Evolutionary conservation across 2,797 vertebrate genomes (phyloP), one percentile per base, ranked within the genome.

Genomic region (Fringilla coelebs): DNA sequence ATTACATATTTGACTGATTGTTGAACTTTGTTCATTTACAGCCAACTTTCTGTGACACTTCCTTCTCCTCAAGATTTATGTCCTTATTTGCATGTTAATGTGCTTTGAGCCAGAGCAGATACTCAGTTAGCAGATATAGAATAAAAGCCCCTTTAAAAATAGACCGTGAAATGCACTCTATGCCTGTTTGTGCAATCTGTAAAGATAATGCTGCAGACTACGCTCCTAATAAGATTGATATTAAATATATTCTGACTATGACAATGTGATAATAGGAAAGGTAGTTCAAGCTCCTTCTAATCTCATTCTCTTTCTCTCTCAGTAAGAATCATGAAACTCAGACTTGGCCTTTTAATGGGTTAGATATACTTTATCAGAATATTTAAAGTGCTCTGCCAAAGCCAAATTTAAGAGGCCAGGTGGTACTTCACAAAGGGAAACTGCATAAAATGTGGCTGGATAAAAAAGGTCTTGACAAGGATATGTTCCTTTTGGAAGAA

Each of bases 361-460:
- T 85, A 83, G 11, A 11, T 51, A 79, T 48, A 85, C 36, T 46
- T 92, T 85, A 68, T 89, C 72, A 87, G 91, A 95, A 89, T 89
- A 96, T 86, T 92, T 72, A 68, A 94, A 93, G 32, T 60, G 92
- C 19, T 88, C 62, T 90, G 74, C 17, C 72, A 96, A 96, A 87
- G 88, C 16, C 57, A 60, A 63, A 89, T 91, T 83, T 75, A 88
- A 93, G 66, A 86, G 58, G 20, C 34, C 46, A 71, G 41, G 76
- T 91, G 61, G 66, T 34, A 91, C 77, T 74, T 89, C 88, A 71
- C 70, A 54, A 88, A 90, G 77, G 90, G 32, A 80, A 93, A 86
- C 43, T 18, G 57, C 61, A 80, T 45, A 63, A 85, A 94, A 72
- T 4, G 8, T 52, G 85, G 49, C 80, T 95, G 58, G 85, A 76